These are phyloP conservation scores for Megaceryle torquata DNA, from an alignment of 2,113 vertebrate genomes.

Conservation along the genomic window DNA sequence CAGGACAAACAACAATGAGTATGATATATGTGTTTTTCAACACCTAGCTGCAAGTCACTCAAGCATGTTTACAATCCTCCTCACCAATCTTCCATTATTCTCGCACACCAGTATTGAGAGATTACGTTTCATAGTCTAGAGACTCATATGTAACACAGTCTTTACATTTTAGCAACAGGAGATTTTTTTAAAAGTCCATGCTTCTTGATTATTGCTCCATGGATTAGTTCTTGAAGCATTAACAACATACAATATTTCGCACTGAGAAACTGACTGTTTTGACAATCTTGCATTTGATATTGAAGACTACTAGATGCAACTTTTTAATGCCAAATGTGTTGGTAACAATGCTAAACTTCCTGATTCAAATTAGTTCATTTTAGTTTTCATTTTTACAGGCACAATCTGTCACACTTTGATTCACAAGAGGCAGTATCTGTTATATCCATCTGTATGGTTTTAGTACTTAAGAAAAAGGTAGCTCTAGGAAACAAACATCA, in stretches of 20 bases:
- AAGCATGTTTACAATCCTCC: neutral
- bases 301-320: constrained; percentile 35
- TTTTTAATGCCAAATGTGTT: constrained; percentile 45
- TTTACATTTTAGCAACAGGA: constrained; percentile 15
- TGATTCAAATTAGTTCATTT: constrained; percentile 48
- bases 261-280: constrained; percentile 1
- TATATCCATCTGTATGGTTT: constrained; percentile 35
- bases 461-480: constrained; percentile 51
- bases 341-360: constrained; percentile 40
- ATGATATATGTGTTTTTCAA: neutral
- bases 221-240: neutral
- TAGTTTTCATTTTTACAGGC: constrained; percentile 51
- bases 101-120: neutral
- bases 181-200: neutral
- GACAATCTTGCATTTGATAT: constrained; percentile 12
- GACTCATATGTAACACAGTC: neutral
- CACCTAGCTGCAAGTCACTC: neutral
- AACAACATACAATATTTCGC: neutral
- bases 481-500: constrained; percentile 35
- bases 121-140: neutral
- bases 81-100: neutral
- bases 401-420: constrained; percentile 56
- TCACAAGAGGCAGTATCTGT: constrained; percentile 45
- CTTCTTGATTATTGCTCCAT: neutral
- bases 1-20: neutral